Base-by-base conservation (phyloP, 1,140 invertebrate genomes). In the Neodiprion lecontei region DNA sequence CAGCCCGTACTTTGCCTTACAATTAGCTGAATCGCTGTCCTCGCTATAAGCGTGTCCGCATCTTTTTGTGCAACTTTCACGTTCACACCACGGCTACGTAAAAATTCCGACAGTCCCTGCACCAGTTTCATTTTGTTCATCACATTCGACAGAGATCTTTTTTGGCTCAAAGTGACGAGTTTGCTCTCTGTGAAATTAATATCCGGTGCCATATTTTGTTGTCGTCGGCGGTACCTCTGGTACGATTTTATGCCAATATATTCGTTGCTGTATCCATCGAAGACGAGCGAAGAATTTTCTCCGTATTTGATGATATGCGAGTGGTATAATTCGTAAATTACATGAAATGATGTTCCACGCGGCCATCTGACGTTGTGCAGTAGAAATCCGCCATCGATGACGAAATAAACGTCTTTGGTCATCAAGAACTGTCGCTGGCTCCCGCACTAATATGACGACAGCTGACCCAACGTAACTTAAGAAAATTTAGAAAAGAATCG, bases 341-440 rank as follows among this genome's bases (percentile, higher is more conserved):
- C 75, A 14, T 67, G 4, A 73, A 69, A 75, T 68, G 47, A 73
- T 67, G 50, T 14, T 53, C 50, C 50, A 67, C 17, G 17, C 17
- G 17, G 17, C 17, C 17, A 17, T 17, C 17, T 17, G 17, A 17
- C 17, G 0, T 17, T 17, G 17, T 80, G 74, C 28, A 80, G 67
- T 65, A 78, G 40, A 70, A 72, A 77, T 7, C 77, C 75, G n/a
- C 79, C 79, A 74, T 78, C 79, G 14, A 78, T 67, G 10, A 79
- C 77, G 12, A 70, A 70, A n/a, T n/a, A n/a, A n/a, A n/a, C n/a
- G 17, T 17, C 17, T 17, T 17, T 17, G 17, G 17, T 17, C 17
- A 17, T 17, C 17, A 0, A 17, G 17, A 17, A 17, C 17, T 17
- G 17, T 17, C 17, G 17, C 17, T 17, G 17, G 17, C 17, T 17